These are phyloP conservation scores for Coelinius sp. DNA, from an alignment of 2,888 invertebrate genomes.

Conservation along the genomic window DNA sequence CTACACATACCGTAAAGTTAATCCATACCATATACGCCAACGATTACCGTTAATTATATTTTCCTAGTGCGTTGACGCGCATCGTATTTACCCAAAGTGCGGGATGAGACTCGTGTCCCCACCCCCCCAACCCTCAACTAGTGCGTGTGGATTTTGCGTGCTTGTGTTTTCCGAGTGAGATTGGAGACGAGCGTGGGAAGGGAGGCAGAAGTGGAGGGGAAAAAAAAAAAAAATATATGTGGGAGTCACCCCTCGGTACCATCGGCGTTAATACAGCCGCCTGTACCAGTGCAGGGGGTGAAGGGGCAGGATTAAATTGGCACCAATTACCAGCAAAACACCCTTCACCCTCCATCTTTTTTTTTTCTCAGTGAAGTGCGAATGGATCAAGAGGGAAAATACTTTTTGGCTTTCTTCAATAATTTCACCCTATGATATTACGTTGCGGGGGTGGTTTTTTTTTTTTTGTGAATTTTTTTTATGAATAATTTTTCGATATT, in stretches of 20 bases:
- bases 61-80: slow-evolving; percentile 57
- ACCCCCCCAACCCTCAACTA: slow-evolving; percentile 14
- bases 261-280: slow-evolving; percentile 66
- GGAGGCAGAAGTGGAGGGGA: slow-evolving; percentile 43
- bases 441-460: slow-evolving; percentile 58
- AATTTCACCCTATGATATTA: slow-evolving; percentile 53
- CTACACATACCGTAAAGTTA: slow-evolving; percentile 41
- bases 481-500: no score
- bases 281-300: slow-evolving; percentile 50
- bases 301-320: slow-evolving; percentile 78
- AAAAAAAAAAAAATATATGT: slow-evolving; percentile 42
- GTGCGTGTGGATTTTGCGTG: slow-evolving; percentile 25
- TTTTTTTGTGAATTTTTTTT: slow-evolving; percentile 11
- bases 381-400: slow-evolving; percentile 9
- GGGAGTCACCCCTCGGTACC: slow-evolving; percentile 58
- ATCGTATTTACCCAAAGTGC: slow-evolving; percentile 32
- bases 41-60: slow-evolving; percentile 71
- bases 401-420: slow-evolving; percentile 27
- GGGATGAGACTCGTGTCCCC: slow-evolving; percentile 1
- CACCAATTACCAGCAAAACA: slow-evolving; percentile 78
- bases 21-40: slow-evolving; percentile 69
- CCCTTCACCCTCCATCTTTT: slow-evolving; percentile 57
- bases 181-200: slow-evolving; percentile 50
- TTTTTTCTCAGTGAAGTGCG: slow-evolving; percentile 26
- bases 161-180: slow-evolving; percentile 47